Evolutionary conservation across 2,797 vertebrate species (phyloP), one percentile per base, ranked within the genome.

Genomic region (Falco peregrinus): DNA sequence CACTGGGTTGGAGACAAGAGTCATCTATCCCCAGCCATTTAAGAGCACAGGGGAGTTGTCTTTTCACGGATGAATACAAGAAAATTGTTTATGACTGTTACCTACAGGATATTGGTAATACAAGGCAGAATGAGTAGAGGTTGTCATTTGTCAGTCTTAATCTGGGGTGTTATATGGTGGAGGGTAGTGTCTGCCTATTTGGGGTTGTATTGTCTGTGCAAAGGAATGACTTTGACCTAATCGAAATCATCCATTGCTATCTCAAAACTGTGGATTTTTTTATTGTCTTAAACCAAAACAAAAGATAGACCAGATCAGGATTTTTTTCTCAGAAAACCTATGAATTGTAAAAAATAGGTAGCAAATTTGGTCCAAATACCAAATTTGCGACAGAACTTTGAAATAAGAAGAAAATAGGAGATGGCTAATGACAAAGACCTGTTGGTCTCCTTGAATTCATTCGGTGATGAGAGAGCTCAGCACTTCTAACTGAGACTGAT

Each of bases 61-160:
- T 88, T 84, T 94, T 53, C 87, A 81, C 3, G 12, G 59, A 67
- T 82, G 59, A 94, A 84, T 35, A 60, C 59, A 76, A 70, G 31
- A 84, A 94, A 88, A 87, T 65, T 56, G 35, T 92, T 94, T 89
- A 67, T 84, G 84, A 74, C 43, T 87, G 35, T 77, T 92, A 68
- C 67, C 75, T 80, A 45, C 45, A 87, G 60, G 60, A 37, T 67
- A 35, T 26, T 83, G 78, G 71, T 54, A 85, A 92, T 77, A 69
- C 33, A 84, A 84, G 41, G 50, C 29, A 93, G 61, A 92, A 71
- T 59, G 64, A 69, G 82, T 75, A 86, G 16, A 87, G 41, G 19
- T 22, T 88, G 54, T 65, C 57, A 75, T 84, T 89, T 91, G 79
- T 92, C 82, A 91, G 0, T 89, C 83, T 78, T 71, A 91, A 83